Evolutionary conservation across 2,797 vertebrate species (phyloP), one percentile per base, ranked within the genome.

Genomic region (Babyrousa celebensis): DNA sequence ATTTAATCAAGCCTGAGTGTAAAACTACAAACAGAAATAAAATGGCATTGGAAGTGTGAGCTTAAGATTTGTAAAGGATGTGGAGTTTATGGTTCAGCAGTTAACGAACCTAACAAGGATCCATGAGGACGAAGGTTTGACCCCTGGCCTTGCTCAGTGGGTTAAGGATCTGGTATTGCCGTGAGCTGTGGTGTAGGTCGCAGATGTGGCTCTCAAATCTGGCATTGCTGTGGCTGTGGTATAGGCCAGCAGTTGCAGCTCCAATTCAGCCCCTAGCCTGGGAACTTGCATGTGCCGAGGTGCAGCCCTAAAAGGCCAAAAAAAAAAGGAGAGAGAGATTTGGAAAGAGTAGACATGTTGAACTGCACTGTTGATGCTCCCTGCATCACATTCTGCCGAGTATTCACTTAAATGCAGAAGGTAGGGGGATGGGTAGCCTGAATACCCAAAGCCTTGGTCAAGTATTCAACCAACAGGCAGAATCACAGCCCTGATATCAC

Each of bases 21-120:
- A 97, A 91, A 96, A 86, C 87, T 97, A 75, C 23, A 82, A 94
- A 54, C 25, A 67, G 89, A 80, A 96, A 82, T 77, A 91, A 97
- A 94, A 93, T 95, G 86, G 87, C 75, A 72, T 63, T 80, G 97
- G 95, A 96, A 98, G 86, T 91, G 89, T 88, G 94, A 98, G 74
- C 78, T 94, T 89, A 23, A 82, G 80, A 87, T 85, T 89, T 27
- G 23, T 58, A 96, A 79, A 32, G 74, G 84, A 77, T 4, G n/a
- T 48, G 43, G 43, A 6, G 43, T 48, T 48, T 48, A 10, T 48
- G 43, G 43, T 10, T 48, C 43, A 48, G 43, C 43, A 10, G 43
- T 48, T 48, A 48, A 48, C 9, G 43, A 48, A 48, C 6, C 43
- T 10, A 10, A 48, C 43, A 48, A 10, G 43, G 43, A 48, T 48